Conservation (phyloP, 2,113 vertebrate species). For the Xerus inauris region DNA sequence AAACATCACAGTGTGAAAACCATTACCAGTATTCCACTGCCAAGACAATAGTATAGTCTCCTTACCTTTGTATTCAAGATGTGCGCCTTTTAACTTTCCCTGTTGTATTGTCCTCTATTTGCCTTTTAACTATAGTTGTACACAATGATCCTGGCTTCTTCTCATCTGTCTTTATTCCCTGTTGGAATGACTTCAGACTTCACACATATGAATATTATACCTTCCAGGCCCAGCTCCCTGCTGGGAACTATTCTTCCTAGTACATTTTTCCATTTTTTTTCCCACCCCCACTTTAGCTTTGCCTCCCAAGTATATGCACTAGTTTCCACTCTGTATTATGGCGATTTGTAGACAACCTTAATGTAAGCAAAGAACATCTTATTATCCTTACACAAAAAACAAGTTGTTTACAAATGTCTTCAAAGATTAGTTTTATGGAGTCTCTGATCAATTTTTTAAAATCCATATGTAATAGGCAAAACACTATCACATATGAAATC, state of each 20-base stretch:
- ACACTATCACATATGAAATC: neutral
- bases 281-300: neutral
- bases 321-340: neutral
- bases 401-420: neutral
- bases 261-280: neutral
- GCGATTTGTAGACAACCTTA: neutral
- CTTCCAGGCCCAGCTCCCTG: neutral
- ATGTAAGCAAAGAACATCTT: neutral
- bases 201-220: neutral
- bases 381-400: neutral
- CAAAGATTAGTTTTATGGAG: neutral
- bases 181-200: neutral
- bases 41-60: neutral
- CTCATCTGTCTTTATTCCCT: neutral
- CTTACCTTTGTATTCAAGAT: neutral
- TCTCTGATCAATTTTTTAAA: neutral
- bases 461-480: neutral
- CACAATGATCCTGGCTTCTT: neutral
- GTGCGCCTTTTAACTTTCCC: neutral
- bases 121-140: neutral
- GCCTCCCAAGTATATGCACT: neutral
- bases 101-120: neutral
- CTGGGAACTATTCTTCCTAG: neutral
- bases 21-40: neutral
- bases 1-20: neutral